Conservation (phyloP, 2,113 vertebrate species). For the Naja naja region DNA sequence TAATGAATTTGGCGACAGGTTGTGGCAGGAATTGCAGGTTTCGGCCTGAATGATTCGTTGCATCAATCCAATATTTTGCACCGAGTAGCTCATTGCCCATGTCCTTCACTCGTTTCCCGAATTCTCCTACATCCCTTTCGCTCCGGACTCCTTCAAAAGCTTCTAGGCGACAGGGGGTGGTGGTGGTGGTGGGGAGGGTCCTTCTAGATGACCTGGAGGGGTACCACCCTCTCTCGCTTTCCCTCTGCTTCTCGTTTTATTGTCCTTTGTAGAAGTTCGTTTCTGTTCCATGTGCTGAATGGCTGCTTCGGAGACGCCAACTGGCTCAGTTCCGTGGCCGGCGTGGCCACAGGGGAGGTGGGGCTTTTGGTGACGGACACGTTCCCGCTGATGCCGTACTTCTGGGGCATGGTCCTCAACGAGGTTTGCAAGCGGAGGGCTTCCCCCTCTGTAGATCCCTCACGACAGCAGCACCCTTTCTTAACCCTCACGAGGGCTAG, state of each 20-base stretch:
- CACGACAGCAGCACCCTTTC: neutral
- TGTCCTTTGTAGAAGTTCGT: slow-evolving; percentile 7
- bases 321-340: neutral
- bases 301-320: slow-evolving; percentile 24
- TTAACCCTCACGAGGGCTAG: neutral
- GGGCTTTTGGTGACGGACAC: slow-evolving; percentile 35
- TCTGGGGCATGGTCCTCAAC: slow-evolving; percentile 41
- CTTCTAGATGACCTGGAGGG: neutral
- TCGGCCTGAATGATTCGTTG: neutral
- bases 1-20: neutral
- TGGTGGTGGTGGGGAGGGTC: neutral
- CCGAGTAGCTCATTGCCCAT: rapidly evolving
- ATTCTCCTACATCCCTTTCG: neutral
- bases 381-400: slow-evolving; percentile 22
- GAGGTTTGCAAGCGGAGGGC: slow-evolving; percentile 4
- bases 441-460: neutral
- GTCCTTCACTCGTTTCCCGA: neutral
- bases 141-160: neutral
- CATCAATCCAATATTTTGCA: neutral
- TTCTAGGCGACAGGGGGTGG: neutral
- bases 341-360: neutral
- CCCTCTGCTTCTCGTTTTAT: rapidly evolving
- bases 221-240: neutral
- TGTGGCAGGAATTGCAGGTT: no score
- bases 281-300: slow-evolving; percentile 13